These are phyloP conservation scores for Globodera ellingtonae DNA, from an alignment of 1,140 invertebrate species.

Conservation along the genomic window DNA sequence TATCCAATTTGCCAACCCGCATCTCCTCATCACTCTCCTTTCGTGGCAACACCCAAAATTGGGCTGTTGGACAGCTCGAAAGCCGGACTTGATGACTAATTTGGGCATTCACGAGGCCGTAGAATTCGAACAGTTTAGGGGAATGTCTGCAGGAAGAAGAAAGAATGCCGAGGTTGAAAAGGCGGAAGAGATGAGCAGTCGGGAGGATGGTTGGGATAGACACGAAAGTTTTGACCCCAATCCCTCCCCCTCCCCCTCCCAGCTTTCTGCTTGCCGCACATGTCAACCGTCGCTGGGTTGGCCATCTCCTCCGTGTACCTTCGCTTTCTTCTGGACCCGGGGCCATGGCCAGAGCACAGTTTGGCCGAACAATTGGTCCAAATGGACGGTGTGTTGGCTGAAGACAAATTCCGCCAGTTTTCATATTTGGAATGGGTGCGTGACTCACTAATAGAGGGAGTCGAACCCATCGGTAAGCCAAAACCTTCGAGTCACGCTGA, in stretches of 20 bases:
- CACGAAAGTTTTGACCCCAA: neutral
- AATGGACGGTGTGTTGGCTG: constrained; percentile 42
- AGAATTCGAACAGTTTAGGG: neutral
- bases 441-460: constrained; percentile 36
- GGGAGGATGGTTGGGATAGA: neutral
- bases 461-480: constrained; percentile 20
- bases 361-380: constrained; percentile 50
- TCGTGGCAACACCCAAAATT: constrained; percentile 43
- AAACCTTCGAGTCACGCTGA: neutral
- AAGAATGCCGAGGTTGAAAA: neutral
- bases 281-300: constrained; percentile 17
- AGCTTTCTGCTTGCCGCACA: constrained; percentile 32
- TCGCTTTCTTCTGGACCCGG: constrained; percentile 43
- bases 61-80: constrained; percentile 43
- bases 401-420: constrained; percentile 37
- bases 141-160: neutral
- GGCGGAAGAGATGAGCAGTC: constrained; percentile 1
- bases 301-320: constrained; percentile 15
- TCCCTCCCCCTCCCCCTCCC: neutral
- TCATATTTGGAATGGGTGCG: constrained; percentile 50
- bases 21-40: constrained; percentile 37
- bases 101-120: constrained; percentile 33
- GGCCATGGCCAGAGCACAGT: constrained; percentile 40
- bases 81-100: constrained; percentile 41
- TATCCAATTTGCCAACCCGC: constrained; percentile 47